These are phyloP conservation scores for Holcopasites calliopsidis DNA, from an alignment of 1,140 invertebrate genomes.

Conservation along the genomic window DNA sequence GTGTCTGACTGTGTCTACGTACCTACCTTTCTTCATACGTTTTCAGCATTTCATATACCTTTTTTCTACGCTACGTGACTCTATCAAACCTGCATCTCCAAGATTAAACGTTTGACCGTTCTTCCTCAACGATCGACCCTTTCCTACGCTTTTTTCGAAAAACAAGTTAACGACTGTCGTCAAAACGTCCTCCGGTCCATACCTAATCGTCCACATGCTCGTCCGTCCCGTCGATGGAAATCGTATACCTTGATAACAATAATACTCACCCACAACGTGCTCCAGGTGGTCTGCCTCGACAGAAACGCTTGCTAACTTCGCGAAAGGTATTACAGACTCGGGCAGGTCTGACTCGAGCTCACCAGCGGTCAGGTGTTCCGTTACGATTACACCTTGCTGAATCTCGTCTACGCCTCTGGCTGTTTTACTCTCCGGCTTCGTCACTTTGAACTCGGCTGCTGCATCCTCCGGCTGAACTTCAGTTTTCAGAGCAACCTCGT, in stretches of 20 bases:
- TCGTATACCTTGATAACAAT: conserved; percentile 47
- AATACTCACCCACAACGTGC: conserved; percentile 80
- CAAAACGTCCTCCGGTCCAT: neutral
- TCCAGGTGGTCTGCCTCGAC: conserved; percentile 74
- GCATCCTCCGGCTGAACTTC: conserved; percentile 72
- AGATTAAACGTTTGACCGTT: neutral
- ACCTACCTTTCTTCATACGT: conserved; percentile 28
- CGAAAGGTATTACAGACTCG: conserved; percentile 70
- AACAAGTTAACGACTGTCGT: conserved; percentile 9
- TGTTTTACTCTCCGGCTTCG: conserved; percentile 64
- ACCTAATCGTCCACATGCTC: conserved; percentile 11
- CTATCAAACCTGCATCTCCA: neutral
- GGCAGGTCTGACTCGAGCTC: conserved; percentile 78
- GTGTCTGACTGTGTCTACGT: conserved; percentile 9
- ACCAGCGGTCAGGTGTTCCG: conserved; percentile 76
- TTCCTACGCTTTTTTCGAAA: neutral
- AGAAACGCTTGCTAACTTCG: conserved; percentile 67
- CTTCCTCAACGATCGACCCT: neutral
- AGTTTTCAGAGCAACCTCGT: conserved; percentile 72
- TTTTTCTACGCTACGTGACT: neutral
- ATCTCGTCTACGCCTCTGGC: conserved; percentile 73
- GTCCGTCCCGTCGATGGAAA: conserved; percentile 31
- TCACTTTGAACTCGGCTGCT: conserved; percentile 69
- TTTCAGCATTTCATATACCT: neutral
- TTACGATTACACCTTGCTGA: conserved; percentile 80